Evolutionary conservation across 1,140 invertebrate genomes (phyloP), one percentile per base, ranked within the genome.

Genomic region (Globodera rostochiensis): DNA sequence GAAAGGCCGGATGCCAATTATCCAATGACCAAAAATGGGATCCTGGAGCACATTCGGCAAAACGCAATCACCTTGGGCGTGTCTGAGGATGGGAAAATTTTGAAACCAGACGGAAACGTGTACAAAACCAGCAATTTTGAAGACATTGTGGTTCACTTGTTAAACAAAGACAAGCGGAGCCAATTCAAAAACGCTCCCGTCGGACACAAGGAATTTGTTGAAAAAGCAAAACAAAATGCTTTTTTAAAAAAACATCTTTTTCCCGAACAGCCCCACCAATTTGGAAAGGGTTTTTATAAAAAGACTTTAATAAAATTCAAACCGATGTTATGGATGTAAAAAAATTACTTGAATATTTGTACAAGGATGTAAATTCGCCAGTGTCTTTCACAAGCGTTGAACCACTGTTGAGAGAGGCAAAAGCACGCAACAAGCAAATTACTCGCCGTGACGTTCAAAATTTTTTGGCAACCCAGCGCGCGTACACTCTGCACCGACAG

Each of bases 401-500:
- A 15, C 36, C 50, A 5, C 25, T 81, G 13, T 60, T 70, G 4
- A 8, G 73, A 11, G 80, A 81, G 46, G 80, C 80, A 15, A 57
- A 47, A 46, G 6, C 36, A 1, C n/a, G 19, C 47, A 21, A 64
- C 19, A 21, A 21, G 13, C 79, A 83, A 8, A 82, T 86, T 8
- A 49, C 66, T 2, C 50, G n/a, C 11, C n/a, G 71, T 3, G 47
- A 83, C 4, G 82, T 83, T 3, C 45, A 73, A 19, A 25, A 66
- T 11, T 83, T 87, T 83, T 47, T 83, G 46, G 46, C 21, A 36
- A 74, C 8, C n/a, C 82, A 83, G 53, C 19, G 15, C 1, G 53
- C 82, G 11, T 83, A 83, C 74, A 86, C 84, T 0, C 46, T 85
- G 25, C 73, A 85, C 36, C 36, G 78, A 45, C 46, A 47, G 57